A percentile compares a stretch with the other conserved stretches of the same genome.
These are phyloP conservation scores for Syngnathoides biaculeatus DNA, from an alignment of 2,113 vertebrate genomes.

Conservation along the genomic window DNA sequence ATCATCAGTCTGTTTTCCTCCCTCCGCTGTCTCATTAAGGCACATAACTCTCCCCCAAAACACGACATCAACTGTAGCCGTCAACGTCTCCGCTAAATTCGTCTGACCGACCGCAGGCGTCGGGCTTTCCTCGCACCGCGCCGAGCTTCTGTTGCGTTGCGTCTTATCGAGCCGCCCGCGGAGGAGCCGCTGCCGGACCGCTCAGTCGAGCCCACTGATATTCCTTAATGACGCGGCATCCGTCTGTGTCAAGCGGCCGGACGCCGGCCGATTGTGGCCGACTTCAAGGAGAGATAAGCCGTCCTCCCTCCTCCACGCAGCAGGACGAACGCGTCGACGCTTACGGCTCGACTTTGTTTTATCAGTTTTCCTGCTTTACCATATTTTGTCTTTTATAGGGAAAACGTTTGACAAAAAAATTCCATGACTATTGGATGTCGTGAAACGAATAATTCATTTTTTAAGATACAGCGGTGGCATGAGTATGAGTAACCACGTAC, in stretches of 20 bases:
- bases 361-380: no score
- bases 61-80: conserved; percentile 22
- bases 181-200: conserved; percentile 50
- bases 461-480: not conserved
- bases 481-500: not conserved
- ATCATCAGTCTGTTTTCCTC: conserved; percentile 19
- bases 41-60: conserved; percentile 22
- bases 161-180: conserved; percentile 49
- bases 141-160: conserved; percentile 45
- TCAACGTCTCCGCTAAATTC: conserved; percentile 20
- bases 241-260: conserved; percentile 75
- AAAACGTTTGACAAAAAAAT: not conserved
- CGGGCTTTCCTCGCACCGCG: conserved; percentile 30
- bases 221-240: conserved; percentile 77
- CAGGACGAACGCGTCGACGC: conserved; percentile 48
- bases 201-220: conserved; percentile 75
- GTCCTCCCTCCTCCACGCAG: conserved; percentile 52
- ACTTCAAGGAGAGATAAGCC: conserved; percentile 70
- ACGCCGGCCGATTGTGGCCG: conserved; percentile 58
- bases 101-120: conserved; percentile 40
- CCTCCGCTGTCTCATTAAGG: conserved; percentile 12
- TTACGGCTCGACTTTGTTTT: conserved; percentile 12
- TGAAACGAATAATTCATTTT: not conserved
- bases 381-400: no score
- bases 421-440: not conserved